A percentile compares a stretch with the other conserved stretches of the same genome.
Evolutionary conservation across 2,113 vertebrate genomes (phyloP).

Genomic region (Chaetodon auriga): DNA sequence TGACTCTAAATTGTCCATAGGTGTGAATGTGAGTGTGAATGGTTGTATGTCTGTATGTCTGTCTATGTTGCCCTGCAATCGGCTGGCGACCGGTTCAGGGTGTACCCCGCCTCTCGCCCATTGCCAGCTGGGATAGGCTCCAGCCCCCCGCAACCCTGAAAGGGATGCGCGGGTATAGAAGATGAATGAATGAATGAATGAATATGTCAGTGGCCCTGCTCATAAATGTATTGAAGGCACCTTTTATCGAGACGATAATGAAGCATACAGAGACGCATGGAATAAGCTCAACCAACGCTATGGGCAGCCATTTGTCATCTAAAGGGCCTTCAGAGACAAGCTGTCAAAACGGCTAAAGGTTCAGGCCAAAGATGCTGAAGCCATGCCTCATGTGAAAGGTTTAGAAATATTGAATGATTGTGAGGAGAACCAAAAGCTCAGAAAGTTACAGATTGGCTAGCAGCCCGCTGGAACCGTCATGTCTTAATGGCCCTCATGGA

Average conservation of each 20-base stretch:
- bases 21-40: too few relatives aligned
- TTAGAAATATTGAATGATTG: background rate
- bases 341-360: background rate
- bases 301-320: background rate
- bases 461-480: background rate
- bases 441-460: background rate
- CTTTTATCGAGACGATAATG: background rate
- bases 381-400: background rate
- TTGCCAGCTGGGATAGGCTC: too few relatives aligned
- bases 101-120: too few relatives aligned
- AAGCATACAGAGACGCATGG: background rate
- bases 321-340: background rate
- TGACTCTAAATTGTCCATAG: too few relatives aligned
- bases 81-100: too few relatives aligned
- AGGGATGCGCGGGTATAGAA: too few relatives aligned
- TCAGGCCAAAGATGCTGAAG: background rate
- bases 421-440: background rate
- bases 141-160: too few relatives aligned
- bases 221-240: background rate
- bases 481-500: too few relatives aligned
- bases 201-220: too few relatives aligned
- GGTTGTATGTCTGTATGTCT: too few relatives aligned
- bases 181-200: too few relatives aligned
- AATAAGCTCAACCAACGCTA: background rate
- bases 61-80: too few relatives aligned